These are phyloP conservation scores for Synanceia verrucosa DNA, from an alignment of 2,797 vertebrate genomes.

Conservation along the genomic window DNA sequence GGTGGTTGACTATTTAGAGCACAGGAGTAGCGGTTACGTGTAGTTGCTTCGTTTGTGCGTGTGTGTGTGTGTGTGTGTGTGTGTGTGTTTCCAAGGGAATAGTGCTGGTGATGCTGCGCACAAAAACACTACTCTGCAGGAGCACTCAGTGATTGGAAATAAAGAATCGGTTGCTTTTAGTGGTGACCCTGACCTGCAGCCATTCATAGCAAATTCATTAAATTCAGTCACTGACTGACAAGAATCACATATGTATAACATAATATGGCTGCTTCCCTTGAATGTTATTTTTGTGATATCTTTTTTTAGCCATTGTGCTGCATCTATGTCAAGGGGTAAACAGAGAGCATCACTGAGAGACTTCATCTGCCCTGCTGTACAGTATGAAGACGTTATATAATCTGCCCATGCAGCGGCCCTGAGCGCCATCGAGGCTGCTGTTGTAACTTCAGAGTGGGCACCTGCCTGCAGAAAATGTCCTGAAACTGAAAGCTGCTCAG, in stretches of 20 bases:
- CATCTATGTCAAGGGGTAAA: conserved; percentile 35
- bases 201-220: not conserved
- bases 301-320: conserved; percentile 22
- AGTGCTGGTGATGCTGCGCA: conserved; percentile 28
- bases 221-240: not conserved
- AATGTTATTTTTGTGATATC: conserved; percentile 15
- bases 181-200: conserved; percentile 23
- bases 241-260: not conserved
- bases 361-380: conserved; percentile 41
- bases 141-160: conserved; percentile 35
- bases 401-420: conserved; percentile 58
- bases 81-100: conserved; percentile 20
- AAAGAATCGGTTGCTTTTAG: conserved; percentile 14
- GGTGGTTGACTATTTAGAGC: conserved; percentile 49
- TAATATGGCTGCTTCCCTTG: not conserved
- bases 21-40: conserved; percentile 22
- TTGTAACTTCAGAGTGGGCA: conserved; percentile 52
- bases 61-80: conserved; percentile 12
- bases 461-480: conserved; percentile 58
- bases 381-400: conserved; percentile 65
- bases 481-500: conserved; percentile 51
- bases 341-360: conserved; percentile 34
- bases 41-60: conserved; percentile 12
- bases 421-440: conserved; percentile 47
- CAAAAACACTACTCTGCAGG: conserved; percentile 29